phyloP scores from a whole-genome alignment of 2,888 invertebrate species.

The Cataglyphis altisquamis region DNA sequence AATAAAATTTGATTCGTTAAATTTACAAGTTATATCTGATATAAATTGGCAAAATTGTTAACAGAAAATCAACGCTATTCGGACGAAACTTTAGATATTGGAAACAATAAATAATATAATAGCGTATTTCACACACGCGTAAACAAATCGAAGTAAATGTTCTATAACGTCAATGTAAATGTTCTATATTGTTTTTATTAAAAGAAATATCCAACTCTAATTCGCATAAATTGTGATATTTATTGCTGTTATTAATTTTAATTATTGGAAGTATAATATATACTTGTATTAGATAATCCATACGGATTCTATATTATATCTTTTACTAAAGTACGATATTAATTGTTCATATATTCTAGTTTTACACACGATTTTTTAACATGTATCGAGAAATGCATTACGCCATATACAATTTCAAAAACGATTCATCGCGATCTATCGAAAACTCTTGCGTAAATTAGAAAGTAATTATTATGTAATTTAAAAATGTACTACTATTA shows the following conservation, averaged over 20 bases:
- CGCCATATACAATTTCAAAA: not conserved
- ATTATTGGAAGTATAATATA: not conserved
- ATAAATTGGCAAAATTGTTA: not conserved
- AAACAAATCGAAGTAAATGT: not conserved
- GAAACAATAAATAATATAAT: not conserved
- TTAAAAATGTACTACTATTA: not conserved
- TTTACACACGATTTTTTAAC: not conserved
- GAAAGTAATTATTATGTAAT: not conserved
- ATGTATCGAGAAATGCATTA: constrained; percentile 12
- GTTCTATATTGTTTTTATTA: not conserved
- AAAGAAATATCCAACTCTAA: not conserved
- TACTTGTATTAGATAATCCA: not conserved
- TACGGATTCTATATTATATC: not conserved
- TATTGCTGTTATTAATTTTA: not conserved
- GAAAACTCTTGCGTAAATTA: not conserved
- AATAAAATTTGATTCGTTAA: not conserved
- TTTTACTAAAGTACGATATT: not conserved
- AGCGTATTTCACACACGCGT: not conserved
- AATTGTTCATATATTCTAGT: not conserved
- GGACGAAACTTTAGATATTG: not conserved
- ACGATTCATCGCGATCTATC: not conserved
- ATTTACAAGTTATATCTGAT: not conserved
- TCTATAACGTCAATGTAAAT: not conserved
- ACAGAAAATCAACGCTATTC: not conserved
- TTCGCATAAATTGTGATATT: constrained; percentile 2